Conservation (phyloP, 2,797 vertebrate genomes). For the Lagothrix lagotricha region DNA sequence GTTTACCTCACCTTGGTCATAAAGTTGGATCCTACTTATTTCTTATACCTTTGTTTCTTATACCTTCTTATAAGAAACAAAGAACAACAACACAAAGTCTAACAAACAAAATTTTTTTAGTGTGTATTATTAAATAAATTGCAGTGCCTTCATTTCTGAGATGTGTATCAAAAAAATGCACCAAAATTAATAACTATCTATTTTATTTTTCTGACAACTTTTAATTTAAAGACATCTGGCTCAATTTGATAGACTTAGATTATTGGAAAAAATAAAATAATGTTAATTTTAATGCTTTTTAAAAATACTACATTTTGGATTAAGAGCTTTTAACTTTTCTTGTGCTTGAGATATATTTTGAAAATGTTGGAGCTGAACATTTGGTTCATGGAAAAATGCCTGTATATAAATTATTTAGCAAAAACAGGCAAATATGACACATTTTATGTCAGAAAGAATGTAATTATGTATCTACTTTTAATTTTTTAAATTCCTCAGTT, state of each 20-base stretch:
- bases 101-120: background rate
- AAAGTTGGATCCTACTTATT: background rate
- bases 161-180: background rate
- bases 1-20: background rate
- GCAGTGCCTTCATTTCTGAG: background rate
- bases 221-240: background rate
- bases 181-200: background rate
- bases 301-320: background rate
- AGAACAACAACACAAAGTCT: background rate
- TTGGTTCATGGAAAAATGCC: background rate
- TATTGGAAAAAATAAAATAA: background rate
- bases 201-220: background rate
- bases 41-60: too few relatives aligned
- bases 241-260: background rate
- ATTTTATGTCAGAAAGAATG: slow-evolving; percentile 14
- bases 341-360: slow-evolving; percentile 20
- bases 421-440: background rate
- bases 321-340: background rate
- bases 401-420: background rate
- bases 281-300: slow-evolving; percentile 26
- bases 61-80: background rate
- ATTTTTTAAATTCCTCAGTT: slow-evolving; percentile 10
- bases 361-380: background rate
- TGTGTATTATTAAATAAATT: background rate
- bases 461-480: background rate